These are phyloP conservation scores for Hyla sarda DNA, from an alignment of 2,113 vertebrate genomes.

Conservation along the genomic window DNA sequence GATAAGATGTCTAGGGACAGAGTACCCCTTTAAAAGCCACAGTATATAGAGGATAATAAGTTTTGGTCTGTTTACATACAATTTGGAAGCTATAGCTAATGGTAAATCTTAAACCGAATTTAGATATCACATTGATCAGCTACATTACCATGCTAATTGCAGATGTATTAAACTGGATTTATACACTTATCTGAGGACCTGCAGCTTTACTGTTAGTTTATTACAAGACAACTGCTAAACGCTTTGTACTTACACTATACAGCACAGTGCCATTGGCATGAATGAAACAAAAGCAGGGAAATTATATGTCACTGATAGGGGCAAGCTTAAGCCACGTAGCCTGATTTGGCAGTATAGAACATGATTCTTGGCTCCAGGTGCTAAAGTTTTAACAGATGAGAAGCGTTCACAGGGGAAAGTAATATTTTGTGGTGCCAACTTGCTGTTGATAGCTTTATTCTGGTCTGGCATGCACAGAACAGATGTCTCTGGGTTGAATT, in stretches of 20 bases:
- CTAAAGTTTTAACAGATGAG: slow-evolving; percentile 55
- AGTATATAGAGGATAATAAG: neutral
- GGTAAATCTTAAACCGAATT: neutral
- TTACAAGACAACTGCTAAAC: neutral
- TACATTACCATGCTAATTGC: too few relatives aligned
- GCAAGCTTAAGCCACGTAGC: slow-evolving; percentile 53
- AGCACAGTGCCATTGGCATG: neutral
- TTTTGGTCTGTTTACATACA: neutral
- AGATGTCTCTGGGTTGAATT: slow-evolving; percentile 9
- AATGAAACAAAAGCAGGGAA: slow-evolving; percentile 49
- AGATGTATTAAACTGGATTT: neutral
- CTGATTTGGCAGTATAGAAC: slow-evolving; percentile 57
- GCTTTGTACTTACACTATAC: neutral
- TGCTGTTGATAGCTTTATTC: slow-evolving; percentile 63
- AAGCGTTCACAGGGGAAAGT: slow-evolving; percentile 58
- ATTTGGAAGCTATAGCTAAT: neutral
- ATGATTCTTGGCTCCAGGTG: slow-evolving; percentile 60
- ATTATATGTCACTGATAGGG: slow-evolving; percentile 55
- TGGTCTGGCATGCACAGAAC: slow-evolving; percentile 60
- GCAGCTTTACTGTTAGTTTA: neutral
- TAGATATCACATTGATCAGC: neutral
- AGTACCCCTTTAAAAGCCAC: too few relatives aligned
- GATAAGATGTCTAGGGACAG: too few relatives aligned
- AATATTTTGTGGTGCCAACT: slow-evolving; percentile 60
- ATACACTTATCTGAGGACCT: neutral